Conservation (phyloP, 2,888 invertebrate species). For the Sylvicola fuscatus region DNA sequence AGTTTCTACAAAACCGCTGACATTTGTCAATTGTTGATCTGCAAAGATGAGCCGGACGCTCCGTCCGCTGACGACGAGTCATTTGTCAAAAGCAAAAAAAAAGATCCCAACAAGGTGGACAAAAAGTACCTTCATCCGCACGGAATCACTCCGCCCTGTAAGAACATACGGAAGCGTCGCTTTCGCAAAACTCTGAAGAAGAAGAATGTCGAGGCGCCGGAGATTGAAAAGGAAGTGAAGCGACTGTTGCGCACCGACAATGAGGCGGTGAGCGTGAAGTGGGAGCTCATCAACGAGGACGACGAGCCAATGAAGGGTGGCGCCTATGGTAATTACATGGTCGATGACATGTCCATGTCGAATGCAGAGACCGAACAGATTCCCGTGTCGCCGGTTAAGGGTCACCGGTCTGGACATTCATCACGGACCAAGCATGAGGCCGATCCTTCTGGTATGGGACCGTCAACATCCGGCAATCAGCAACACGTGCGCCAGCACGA, state of each 20-base stretch:
- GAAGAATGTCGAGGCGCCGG: conserved; percentile 91
- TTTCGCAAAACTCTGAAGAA: conserved; percentile 91
- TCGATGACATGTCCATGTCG: conserved; percentile 2
- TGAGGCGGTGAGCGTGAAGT: conserved; percentile 73
- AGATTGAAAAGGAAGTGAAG: conserved; percentile 96
- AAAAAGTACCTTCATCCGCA: conserved; percentile 91
- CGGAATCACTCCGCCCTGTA: conserved; percentile 88
- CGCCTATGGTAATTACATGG: conserved; percentile 15
- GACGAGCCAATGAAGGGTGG: conserved; percentile 46
- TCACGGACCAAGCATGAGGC: background rate
- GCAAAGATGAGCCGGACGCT: conserved; percentile 72
- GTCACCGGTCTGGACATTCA: background rate
- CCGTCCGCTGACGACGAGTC: conserved; percentile 56
- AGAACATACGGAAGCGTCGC: conserved; percentile 80
- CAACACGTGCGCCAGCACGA: conserved; percentile 29
- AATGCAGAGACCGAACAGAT: background rate
- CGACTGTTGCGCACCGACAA: conserved; percentile 76
- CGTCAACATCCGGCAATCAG: conserved; percentile 16
- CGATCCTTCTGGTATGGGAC: conserved; percentile 12
- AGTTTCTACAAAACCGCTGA: conserved; percentile 97
- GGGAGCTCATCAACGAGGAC: conserved; percentile 79
- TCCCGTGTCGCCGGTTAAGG: background rate
- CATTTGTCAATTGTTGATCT: conserved; percentile 79
- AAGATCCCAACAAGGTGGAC: conserved; percentile 59
- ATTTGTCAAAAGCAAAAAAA: conserved; percentile 58